These are phyloP conservation scores for Aporophyla nigra DNA, from an alignment of 2,888 invertebrate species.

Conservation along the genomic window DNA sequence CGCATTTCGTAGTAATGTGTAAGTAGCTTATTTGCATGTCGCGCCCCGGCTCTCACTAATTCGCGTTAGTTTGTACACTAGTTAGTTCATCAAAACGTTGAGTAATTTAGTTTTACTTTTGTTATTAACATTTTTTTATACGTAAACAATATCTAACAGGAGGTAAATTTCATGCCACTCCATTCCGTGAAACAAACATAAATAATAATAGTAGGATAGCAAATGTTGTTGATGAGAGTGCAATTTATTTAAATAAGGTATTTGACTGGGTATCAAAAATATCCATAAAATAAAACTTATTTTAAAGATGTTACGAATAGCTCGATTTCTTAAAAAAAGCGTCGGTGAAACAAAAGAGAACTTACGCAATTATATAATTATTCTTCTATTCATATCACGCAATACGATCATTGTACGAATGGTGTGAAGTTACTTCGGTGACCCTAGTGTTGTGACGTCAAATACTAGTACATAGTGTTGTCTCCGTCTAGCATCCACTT, in stretches of 20 bases:
- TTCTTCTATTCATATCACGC: not conserved
- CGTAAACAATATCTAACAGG: not conserved
- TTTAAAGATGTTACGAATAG: too few relatives aligned
- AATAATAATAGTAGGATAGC: too few relatives aligned
- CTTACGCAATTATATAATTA: not conserved
- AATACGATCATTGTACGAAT: not conserved
- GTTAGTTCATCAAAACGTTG: constrained; percentile 30
- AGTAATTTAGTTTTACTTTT: constrained; percentile 1
- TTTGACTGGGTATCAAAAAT: too few relatives aligned
- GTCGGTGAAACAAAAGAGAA: not conserved
- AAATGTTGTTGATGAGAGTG: too few relatives aligned
- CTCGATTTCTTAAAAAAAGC: too few relatives aligned
- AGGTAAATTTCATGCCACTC: too few relatives aligned
- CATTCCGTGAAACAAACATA: too few relatives aligned
- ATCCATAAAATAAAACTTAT: too few relatives aligned
- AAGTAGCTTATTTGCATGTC: constrained; percentile 57
- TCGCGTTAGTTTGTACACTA: constrained; percentile 43
- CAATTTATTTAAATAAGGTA: too few relatives aligned
- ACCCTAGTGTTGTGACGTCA: not conserved
- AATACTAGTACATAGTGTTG: not conserved
- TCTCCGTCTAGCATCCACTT: not conserved
- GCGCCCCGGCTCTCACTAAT: constrained; percentile 36
- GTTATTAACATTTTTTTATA: not conserved
- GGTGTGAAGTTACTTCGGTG: not conserved
- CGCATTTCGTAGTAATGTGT: constrained; percentile 49